Evolutionary conservation across 2,888 invertebrate species (phyloP), one percentile per base, ranked within the genome.

Genomic region (Temnothorax ravouxi): DNA sequence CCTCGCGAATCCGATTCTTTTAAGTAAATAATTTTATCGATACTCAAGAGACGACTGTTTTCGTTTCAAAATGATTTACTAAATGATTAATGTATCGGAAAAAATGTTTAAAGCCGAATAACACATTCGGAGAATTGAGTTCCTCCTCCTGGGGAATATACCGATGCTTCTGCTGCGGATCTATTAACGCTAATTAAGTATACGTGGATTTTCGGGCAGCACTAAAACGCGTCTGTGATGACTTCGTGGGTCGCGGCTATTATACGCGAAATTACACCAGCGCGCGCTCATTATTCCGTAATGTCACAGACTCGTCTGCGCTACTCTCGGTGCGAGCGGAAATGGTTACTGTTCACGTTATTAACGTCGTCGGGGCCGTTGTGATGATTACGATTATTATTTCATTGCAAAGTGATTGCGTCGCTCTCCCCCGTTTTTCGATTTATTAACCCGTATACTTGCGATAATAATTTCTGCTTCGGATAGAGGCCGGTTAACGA

Each of bases 171-270:
- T 34, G 47, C 38, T 13, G 25, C 47, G 38, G 38, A 79, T 71
- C 79, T 71, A 79, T 79, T 79, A 79, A 50, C 59, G 69, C 71
- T 79, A 79, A 79, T 79, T 79, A 79, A 79, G 79, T 59, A 79
- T 59, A 79, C 38, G 69, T 69, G 69, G 59, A 79, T 79, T 79
- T 79, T 56, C 67, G 59, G 44, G 69, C 34, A 38, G 47, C 79
- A 47, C 79, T 79, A 79, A 79, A 79, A 15, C 59, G 47, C 59
- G 56, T 59, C 34, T 47, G 69, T 59, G 79, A 79, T 79, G 79
- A 79, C 71, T 79, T 61, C 34, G 79, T 50, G 79, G 69, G 50
- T 69, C 71, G 59, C 69, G 79, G 25, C 71, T 59, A 79, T 79
- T 79, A 79, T 71, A 69, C 59, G 79, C 79, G 79, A 69, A 79